Base-by-base conservation (phyloP, 1,140 invertebrate species). In the Bombus fervidus region DNA sequence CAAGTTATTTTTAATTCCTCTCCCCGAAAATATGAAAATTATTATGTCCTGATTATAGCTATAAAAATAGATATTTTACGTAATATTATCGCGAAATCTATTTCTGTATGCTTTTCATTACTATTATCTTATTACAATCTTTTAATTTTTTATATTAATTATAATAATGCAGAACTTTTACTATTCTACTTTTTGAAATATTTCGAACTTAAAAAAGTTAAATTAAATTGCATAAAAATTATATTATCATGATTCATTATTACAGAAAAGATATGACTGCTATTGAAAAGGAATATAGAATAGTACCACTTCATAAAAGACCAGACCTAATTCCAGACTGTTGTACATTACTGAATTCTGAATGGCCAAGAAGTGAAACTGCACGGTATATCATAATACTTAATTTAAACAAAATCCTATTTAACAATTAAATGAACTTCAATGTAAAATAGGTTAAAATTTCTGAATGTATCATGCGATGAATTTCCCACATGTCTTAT, bases 311-410 rank as follows among this genome's bases (percentile, higher is more conserved):
- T 85, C 97, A 98, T 91, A 95, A 96, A 87, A 94, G 97, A 91
- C 97, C 97, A 68, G 96, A 98, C 92, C 96, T 97, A 89, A 94
- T 96, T 66, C 94, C 96, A 92, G 94, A 96, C 92, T 97, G 97
- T 90, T 97, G 97, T 93, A 95, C 96, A 87, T 95, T 98, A 83
- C 96, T 98, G 83, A 98, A 98, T 94, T 96, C 96, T 64, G 97
- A 98, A 96, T 98, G 97, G 97, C 97, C 97, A 88, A 95, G 97
- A 84, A 97, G 97, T 87, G 96, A 97, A 93, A 97, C 96, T 75
- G 97, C 97, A 86, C 95, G 97, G 95, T 96, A 94, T 81, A 88
- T 84, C 84, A 69, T 39, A 18, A 78, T 84, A 64, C 25, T 64
- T 43, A 81, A 64, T 64, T n/a, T n/a, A 12, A 83, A 73, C 12